Conservation (phyloP, 1,140 invertebrate species). For the Gerris buenoi region DNA sequence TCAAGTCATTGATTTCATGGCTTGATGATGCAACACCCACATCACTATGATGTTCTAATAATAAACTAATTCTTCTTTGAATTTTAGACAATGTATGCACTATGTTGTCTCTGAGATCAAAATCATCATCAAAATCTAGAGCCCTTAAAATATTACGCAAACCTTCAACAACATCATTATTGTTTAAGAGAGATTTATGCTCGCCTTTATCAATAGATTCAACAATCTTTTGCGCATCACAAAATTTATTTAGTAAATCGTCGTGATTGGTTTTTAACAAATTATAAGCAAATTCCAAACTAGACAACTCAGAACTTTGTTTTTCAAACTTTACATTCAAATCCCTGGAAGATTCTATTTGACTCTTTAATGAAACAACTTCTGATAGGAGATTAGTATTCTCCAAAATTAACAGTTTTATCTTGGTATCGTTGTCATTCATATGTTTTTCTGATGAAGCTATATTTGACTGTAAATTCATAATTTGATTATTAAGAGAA, state of each 20-base stretch:
- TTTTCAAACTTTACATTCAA: too few relatives aligned
- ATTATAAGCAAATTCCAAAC: too few relatives aligned
- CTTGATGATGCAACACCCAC: neutral
- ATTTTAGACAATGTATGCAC: neutral
- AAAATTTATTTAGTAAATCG: neutral
- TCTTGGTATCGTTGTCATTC: too few relatives aligned
- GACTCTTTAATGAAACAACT: neutral
- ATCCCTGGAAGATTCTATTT: neutral
- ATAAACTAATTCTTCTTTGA: neutral
- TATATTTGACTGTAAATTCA: too few relatives aligned
- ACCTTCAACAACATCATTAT: neutral
- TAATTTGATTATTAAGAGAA: too few relatives aligned
- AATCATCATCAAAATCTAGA: neutral
- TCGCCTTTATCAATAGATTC: too few relatives aligned
- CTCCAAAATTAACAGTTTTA: too few relatives aligned
- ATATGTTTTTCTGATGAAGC: too few relatives aligned
- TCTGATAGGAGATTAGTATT: too few relatives aligned
- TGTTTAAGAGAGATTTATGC: neutral
- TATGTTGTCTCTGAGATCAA: neutral
- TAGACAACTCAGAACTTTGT: too few relatives aligned
- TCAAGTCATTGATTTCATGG: neutral
- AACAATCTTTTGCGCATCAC: neutral
- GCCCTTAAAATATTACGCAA: neutral
- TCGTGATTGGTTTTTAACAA: neutral
- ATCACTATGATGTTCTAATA: neutral